Base-by-base conservation (phyloP, 1,140 invertebrate species). In the Papilio machaon region DNA sequence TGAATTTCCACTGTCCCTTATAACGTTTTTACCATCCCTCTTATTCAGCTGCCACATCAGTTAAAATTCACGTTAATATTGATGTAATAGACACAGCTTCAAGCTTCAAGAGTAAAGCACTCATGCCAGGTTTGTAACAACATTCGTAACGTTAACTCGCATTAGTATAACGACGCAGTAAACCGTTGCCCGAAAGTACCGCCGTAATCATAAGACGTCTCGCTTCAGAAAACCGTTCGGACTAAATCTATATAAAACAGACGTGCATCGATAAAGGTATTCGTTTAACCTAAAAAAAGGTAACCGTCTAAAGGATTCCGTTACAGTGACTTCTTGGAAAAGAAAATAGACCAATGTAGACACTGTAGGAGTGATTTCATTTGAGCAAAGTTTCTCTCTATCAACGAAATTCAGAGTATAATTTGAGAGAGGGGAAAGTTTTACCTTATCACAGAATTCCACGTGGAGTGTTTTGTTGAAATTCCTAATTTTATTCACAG, bases 361-460 rank as follows among this genome's bases (percentile, higher is more conserved):
- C 86, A 91, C 86, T 88, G 87, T 92, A 90, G 87, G 90, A 92
- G 90, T 92, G 88, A 94, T 93, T 93, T 93, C 89, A 93, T 94
- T 92, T 90, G 84, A 89, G 90, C 87, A 91, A 93, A 93, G 88
- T 92, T 92, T 90, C 89, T 90, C 92, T 93, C 92, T 93, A 93
- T 94, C 93, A 94, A 91, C 88, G 87, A 90, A 93, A 93, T 93
- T 94, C 90, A 91, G 90, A 88, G 89, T 89, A 91, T 94, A 94
- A 94, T 94, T 94, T 94, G 91, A 86, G 89, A 92, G 90, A 88
- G 88, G 92, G 87, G 89, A 91, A 92, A 94, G 88, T 94, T 94
- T 89, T 84, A 90, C 89, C 90, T 94, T 94, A 94, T 94, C 92
- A 93, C 88, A 86, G 86, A 89, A 93, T 91, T 94, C 90, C 92